phyloP scores from a whole-genome alignment of 2,888 invertebrate species.

The Koerneria pararmatus region DNA sequence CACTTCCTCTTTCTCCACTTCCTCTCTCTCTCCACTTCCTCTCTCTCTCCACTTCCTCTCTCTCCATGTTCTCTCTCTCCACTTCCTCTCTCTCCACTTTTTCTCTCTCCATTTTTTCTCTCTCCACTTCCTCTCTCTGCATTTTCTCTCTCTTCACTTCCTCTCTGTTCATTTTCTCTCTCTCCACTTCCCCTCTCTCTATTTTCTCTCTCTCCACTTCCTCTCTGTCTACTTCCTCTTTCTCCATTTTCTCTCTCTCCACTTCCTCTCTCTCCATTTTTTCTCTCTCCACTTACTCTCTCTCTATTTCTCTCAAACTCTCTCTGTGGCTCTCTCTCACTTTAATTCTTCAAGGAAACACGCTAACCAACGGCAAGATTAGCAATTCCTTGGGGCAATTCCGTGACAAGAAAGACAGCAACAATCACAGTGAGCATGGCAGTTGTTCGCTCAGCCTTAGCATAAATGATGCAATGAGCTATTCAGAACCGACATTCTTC shows the following conservation, averaged over 20 bases:
- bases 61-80: constrained; percentile 7
- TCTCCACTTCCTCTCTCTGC: not conserved
- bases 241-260: too few species aligned
- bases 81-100: too few species aligned
- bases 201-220: not conserved
- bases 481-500: constrained; percentile 21
- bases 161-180: not conserved
- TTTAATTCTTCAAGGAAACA: not conserved
- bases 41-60: not conserved
- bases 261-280: constrained; percentile 5
- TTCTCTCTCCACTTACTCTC: not conserved
- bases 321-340: not conserved
- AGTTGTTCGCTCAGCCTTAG: constrained; percentile 69
- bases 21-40: too few species aligned
- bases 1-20: too few species aligned
- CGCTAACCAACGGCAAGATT: constrained; percentile 29
- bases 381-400: constrained; percentile 65
- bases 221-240: not conserved
- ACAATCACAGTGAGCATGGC: constrained; percentile 75
- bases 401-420: constrained; percentile 73
- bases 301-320: not conserved
- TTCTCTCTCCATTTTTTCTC: constrained; percentile 1
- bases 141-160: too few species aligned
- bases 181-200: not conserved
- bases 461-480: not conserved